phyloP scores from a whole-genome alignment of 2,888 invertebrate species.

The Pollenia labialis region DNA sequence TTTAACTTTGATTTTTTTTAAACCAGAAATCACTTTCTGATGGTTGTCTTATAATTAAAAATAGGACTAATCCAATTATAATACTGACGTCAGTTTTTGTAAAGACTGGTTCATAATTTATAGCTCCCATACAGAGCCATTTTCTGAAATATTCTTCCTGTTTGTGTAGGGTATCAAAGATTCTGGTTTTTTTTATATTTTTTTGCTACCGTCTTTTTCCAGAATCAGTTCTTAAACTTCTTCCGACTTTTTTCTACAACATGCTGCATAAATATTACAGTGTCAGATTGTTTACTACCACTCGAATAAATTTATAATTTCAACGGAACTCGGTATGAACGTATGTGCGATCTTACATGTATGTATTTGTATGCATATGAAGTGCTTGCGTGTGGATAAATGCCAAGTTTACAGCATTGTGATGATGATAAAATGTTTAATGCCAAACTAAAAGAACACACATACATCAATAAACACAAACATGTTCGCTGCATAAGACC shows the following conservation, averaged over 20 bases:
- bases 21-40: too few species aligned
- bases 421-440: slow-evolving; percentile 54
- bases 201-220: neutral
- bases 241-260: neutral
- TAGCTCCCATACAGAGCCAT: too few species aligned
- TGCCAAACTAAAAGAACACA: slow-evolving; percentile 22
- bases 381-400: slow-evolving; percentile 60
- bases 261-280: slow-evolving; percentile 48
- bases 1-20: too few species aligned
- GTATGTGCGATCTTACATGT: slow-evolving; percentile 23
- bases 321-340: slow-evolving; percentile 24
- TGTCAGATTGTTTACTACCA: slow-evolving; percentile 54
- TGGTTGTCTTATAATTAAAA: too few species aligned
- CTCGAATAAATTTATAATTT: slow-evolving; percentile 28
- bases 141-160: too few species aligned
- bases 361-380: slow-evolving; percentile 4
- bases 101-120: too few species aligned
- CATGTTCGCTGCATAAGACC: slow-evolving; percentile 9
- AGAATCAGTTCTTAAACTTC: too few species aligned
- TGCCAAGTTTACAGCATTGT: slow-evolving; percentile 62
- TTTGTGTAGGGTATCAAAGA: too few species aligned
- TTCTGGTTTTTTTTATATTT: neutral
- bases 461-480: slow-evolving; percentile 28
- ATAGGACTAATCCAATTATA: too few species aligned
- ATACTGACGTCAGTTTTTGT: too few species aligned